Evolutionary conservation across 2,888 invertebrate genomes (phyloP).

Genomic region (Gibbula magus): DNA sequence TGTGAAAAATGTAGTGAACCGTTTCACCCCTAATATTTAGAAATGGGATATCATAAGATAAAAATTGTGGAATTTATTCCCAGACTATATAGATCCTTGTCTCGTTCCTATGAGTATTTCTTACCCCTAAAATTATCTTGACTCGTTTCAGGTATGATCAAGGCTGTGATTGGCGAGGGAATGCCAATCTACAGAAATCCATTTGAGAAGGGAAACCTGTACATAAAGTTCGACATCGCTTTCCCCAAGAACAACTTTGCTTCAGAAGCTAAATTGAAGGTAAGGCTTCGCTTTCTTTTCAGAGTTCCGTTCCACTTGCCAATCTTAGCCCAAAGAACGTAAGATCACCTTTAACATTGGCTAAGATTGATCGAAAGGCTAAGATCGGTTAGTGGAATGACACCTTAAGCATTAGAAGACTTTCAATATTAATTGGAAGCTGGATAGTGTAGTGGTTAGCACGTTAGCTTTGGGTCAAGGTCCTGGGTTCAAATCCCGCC

Average conservation of each 20-base stretch:
- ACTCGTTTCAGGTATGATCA: constrained; percentile 77
- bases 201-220: constrained; percentile 89
- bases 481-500: no score
- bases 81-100: neutral
- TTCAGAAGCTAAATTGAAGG: constrained; percentile 79
- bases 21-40: no score
- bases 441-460: no score
- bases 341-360: neutral
- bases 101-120: neutral
- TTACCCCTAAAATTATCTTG: neutral
- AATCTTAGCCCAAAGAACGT: neutral
- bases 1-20: no score
- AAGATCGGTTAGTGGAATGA: no score
- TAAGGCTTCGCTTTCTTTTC: constrained; percentile 54
- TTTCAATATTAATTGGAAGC: no score
- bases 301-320: no score
- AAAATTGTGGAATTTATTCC: no score
- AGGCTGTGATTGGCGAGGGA: constrained; percentile 88
- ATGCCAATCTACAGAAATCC: constrained; percentile 92
- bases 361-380: no score
- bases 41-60: no score
- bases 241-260: constrained; percentile 87
- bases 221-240: constrained; percentile 88
- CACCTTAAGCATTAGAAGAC: no score
- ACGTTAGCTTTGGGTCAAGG: no score